Base-by-base conservation (phyloP, 2,888 invertebrate species). In the Tanytarsus gracilentus region DNA sequence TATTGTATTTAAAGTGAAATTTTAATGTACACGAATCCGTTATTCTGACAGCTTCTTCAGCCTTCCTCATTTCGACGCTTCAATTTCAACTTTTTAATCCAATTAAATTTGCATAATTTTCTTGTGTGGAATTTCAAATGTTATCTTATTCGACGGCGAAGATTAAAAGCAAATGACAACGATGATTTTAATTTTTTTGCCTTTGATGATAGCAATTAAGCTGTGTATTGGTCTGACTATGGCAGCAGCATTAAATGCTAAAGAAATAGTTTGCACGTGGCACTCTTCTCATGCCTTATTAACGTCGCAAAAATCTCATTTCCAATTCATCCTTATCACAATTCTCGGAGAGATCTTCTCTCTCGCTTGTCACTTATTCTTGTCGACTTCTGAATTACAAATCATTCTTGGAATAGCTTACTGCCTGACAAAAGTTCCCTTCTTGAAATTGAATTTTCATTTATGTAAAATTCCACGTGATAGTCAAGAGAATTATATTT, bases 261-360 rank as follows among this genome's bases (percentile, higher is more conserved):
- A 16, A 44, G 44, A 44, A n/a, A n/a, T 44, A 44, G 11, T 44
- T 44, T 44, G 21, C 44, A 44, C 44, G 44, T 44, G 44, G 44
- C 21, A 18, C 7, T 21, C 11, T 44, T 44, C 44, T 44, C 44
- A 44, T 21, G 44, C 36, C 16, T 14, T 36, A 14, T 36, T 11
- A 36, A 30, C n/a, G n/a, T 8, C 16, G 36, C 16, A n/a, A 14
- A 16, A n/a, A 36, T 36, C 36, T 36, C 36, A 36, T 36, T 36
- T 36, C n/a, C 36, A 36, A 14, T 33, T 33, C 29, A 29, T 29
- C 1, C 16, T 14, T 36, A 6, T 36, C 16, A 8, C 16, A 14
- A 7, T 36, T 36, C n/a, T 36, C 16, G 14, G 16, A 36, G 36
- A 36, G 14, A 6, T 44, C 44, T 18, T 21, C 44, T 33, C 21